Conservation (phyloP, 2,888 invertebrate genomes). For the Orchesella flavescens region DNA sequence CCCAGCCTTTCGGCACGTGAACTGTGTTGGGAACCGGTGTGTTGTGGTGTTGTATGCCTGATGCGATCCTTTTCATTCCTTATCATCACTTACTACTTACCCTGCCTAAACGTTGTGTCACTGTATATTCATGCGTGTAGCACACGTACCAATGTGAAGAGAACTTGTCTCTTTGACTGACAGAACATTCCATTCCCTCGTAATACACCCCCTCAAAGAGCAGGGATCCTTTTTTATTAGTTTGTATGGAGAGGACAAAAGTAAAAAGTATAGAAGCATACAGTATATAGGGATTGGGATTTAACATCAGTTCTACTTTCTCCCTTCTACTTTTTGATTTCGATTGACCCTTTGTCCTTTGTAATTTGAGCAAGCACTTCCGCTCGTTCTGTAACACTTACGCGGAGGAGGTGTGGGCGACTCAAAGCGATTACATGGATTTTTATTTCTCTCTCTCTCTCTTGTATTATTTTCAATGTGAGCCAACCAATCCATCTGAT, state of each 20-base stretch:
- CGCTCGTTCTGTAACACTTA: slow-evolving; percentile 44
- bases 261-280: too few relatives aligned
- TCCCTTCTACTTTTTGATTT: slow-evolving; percentile 12
- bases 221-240: slow-evolving; percentile 61
- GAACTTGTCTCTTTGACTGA: slow-evolving; percentile 8
- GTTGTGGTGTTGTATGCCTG: slow-evolving; percentile 48
- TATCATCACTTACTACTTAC: too few relatives aligned
- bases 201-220: slow-evolving; percentile 19
- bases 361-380: slow-evolving; percentile 69
- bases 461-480: not conserved
- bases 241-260: not conserved
- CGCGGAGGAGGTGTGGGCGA: slow-evolving; percentile 42
- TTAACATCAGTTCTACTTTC: slow-evolving; percentile 19
- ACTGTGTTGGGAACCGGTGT: slow-evolving; percentile 10
- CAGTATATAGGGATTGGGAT: too few relatives aligned
- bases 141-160: not conserved
- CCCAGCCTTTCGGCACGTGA: slow-evolving; percentile 69
- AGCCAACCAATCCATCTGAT: slow-evolving; percentile 1
- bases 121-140: not conserved
- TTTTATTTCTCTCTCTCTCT: slow-evolving; percentile 20
- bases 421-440: slow-evolving; percentile 29
- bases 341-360: slow-evolving; percentile 62
- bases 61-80: slow-evolving; percentile 11
- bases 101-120: too few relatives aligned
- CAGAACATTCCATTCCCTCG: not conserved